These are phyloP conservation scores for Meteorus cinctellus DNA, from an alignment of 2,888 invertebrate genomes.

Conservation along the genomic window DNA sequence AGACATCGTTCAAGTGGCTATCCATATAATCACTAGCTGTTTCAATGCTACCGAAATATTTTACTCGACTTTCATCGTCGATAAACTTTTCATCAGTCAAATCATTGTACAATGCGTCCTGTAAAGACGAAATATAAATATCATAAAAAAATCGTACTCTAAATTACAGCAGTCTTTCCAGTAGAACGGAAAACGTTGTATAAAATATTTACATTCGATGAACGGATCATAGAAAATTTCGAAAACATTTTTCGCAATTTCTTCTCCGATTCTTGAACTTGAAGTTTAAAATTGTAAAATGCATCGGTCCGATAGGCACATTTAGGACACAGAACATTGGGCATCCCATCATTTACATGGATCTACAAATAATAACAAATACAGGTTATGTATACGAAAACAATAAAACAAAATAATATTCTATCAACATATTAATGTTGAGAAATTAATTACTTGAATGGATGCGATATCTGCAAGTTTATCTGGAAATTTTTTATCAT, in stretches of 20 bases:
- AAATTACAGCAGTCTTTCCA: not conserved
- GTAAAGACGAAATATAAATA: not conserved
- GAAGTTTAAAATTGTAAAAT: conserved; percentile 66
- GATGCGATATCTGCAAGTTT: conserved; percentile 67
- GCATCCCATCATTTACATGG: conserved; percentile 65
- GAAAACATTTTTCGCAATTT: conserved; percentile 64
- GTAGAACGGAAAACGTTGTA: not conserved
- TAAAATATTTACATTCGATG: conserved; percentile 27
- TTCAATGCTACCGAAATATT: not conserved
- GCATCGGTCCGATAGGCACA: conserved; percentile 67
- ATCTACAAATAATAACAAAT: conserved; percentile 58
- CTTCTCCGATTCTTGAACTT: conserved; percentile 66
- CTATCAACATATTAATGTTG: not conserved
- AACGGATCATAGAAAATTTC: conserved; percentile 43
- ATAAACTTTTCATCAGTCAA: not conserved
- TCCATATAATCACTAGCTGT: not conserved
- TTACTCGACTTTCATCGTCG: not conserved
- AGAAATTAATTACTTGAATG: conserved; percentile 54
- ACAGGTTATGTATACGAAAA: not conserved
- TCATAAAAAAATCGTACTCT: too few species aligned
- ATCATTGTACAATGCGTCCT: not conserved
- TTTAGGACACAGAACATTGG: conserved; percentile 66
- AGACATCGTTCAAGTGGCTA: not conserved
- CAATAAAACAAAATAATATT: not conserved
- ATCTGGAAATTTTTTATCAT: conserved; percentile 60